Percentiles rank a stretch among this genome's conserved stretches.
phyloP scores from a whole-genome alignment of 2,113 vertebrate genomes.

The Carollia perspicillata region DNA sequence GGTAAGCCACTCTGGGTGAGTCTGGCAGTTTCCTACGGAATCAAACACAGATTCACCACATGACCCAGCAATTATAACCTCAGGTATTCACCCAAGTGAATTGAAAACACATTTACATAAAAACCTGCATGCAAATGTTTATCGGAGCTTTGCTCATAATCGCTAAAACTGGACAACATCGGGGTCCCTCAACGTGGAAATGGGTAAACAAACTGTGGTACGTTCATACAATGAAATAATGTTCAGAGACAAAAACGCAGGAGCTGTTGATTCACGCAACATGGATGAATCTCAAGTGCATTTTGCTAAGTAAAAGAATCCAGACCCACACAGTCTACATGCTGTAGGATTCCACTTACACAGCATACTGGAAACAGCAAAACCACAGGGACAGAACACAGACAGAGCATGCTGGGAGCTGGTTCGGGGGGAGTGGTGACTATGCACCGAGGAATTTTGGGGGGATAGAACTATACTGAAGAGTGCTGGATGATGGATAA shows the following conservation, averaged over 20 bases:
- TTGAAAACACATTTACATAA: neutral
- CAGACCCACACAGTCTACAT: neutral
- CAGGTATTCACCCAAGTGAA: neutral
- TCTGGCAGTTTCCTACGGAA: neutral
- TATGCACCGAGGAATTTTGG: too few relatives aligned
- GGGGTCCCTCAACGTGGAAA: neutral
- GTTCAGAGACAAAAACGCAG: neutral
- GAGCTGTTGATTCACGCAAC: neutral
- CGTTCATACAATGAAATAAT: neutral
- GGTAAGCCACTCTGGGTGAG: neutral
- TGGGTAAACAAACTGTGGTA: neutral
- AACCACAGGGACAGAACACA: neutral
- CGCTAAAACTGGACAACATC: neutral
- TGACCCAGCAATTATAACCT: neutral
- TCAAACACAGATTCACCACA: neutral
- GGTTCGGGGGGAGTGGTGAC: fast-evolving
- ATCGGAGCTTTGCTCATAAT: neutral
- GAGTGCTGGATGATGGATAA: neutral
- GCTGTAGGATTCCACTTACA: neutral
- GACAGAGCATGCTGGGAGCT: too few relatives aligned
- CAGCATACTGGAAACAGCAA: neutral
- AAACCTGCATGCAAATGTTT: neutral
- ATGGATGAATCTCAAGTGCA: neutral
- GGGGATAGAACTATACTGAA: neutral
- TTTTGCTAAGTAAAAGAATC: neutral